Conservation (phyloP, 2,797 vertebrate genomes). For the Fundulus diaphanus region DNA sequence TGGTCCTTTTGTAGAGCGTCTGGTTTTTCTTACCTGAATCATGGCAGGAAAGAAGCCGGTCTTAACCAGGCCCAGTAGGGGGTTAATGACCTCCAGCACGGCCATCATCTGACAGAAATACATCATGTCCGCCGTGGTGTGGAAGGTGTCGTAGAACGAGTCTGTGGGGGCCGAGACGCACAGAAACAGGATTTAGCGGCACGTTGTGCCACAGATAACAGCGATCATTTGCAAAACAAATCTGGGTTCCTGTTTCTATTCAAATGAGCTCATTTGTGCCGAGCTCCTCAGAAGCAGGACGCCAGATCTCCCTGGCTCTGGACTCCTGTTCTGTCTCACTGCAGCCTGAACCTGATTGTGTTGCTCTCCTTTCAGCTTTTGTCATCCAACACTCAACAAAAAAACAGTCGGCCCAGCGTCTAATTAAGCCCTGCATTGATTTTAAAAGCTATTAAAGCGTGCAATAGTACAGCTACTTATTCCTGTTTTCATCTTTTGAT, state of each 20-base stretch:
- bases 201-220: constrained; percentile 17
- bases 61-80: constrained; percentile 86
- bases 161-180: constrained; percentile 75
- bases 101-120: constrained; percentile 95
- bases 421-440: neutral
- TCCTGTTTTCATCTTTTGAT: no score
- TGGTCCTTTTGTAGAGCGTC: neutral
- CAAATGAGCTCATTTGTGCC: constrained; percentile 56
- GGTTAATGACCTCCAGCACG: constrained; percentile 88
- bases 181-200: constrained; percentile 28
- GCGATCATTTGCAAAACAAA: constrained; percentile 72
- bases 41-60: constrained; percentile 86
- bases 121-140: constrained; percentile 91
- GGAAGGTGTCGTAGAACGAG: constrained; percentile 94
- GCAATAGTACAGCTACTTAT: neutral
- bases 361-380: constrained; percentile 13
- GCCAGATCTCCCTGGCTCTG: constrained; percentile 3
- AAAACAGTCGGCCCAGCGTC: neutral
- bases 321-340: constrained; percentile 30
- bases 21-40: no score
- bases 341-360: constrained; percentile 14
- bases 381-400: neutral
- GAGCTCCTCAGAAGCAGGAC: constrained; percentile 37
- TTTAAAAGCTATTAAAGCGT: neutral
- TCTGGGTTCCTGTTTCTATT: constrained; percentile 57